phyloP scores from a whole-genome alignment of 35 echinoderm and acorn worm species.

The Ptychodera flava region DNA sequence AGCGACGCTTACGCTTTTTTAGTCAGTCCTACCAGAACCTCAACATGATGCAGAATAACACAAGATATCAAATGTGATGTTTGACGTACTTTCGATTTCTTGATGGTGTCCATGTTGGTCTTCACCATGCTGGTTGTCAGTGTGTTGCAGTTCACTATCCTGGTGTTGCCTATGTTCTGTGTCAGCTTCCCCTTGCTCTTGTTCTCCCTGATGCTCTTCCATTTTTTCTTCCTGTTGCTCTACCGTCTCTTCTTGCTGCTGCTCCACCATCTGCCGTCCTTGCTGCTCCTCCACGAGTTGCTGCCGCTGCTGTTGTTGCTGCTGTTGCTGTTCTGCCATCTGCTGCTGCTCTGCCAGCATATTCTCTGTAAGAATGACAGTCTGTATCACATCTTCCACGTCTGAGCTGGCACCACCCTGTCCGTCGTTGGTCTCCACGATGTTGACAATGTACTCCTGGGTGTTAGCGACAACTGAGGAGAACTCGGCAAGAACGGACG shows the following conservation, averaged over 20 bases:
- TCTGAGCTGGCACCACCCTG: background rate
- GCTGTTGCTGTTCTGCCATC: background rate
- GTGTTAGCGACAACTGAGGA: background rate
- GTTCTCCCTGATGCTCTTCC: too few relatives aligned
- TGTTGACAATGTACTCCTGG: background rate
- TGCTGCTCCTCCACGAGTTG: background rate
- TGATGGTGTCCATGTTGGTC: too few relatives aligned
- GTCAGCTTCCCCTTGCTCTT: background rate
- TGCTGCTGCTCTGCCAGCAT: background rate
- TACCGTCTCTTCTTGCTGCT: too few relatives aligned
- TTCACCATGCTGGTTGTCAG: background rate
- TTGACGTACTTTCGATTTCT: too few relatives aligned
- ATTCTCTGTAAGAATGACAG: background rate
- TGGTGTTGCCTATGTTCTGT: too few relatives aligned
- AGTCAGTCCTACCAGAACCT: too few relatives aligned
- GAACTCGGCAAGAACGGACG: background rate
- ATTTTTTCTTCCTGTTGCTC: too few relatives aligned
- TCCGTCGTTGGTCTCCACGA: background rate
- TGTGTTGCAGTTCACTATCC: too few relatives aligned
- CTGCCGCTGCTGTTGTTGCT: background rate
- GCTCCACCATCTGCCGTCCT: too few relatives aligned
- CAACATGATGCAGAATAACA: too few relatives aligned
- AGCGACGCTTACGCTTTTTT: too few relatives aligned
- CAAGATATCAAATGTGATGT: too few relatives aligned
- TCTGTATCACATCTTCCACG: background rate